phyloP scores from a whole-genome alignment of 1,140 invertebrate genomes.

The Brachionus manjavacas region DNA sequence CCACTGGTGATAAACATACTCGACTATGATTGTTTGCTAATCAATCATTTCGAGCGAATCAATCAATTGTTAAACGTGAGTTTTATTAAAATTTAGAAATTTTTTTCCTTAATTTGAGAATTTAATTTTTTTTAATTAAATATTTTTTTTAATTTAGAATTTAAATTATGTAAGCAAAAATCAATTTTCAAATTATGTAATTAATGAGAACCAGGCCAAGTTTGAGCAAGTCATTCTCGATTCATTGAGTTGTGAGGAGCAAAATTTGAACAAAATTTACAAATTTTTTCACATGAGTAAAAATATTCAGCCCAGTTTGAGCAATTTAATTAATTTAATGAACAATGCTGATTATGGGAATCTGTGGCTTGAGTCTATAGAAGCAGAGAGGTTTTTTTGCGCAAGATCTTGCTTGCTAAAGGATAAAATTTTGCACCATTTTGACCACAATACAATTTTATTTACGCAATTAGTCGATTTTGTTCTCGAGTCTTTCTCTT shows the following conservation, averaged over 20 bases:
- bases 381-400: not conserved
- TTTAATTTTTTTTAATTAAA: not conserved
- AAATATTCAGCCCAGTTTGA: not conserved
- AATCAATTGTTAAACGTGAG: constrained; percentile 2
- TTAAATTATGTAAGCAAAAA: constrained; percentile 14
- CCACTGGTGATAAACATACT: not conserved
- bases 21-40: not conserved
- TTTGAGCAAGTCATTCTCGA: not conserved
- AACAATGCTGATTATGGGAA: not conserved
- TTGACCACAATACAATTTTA: not conserved
- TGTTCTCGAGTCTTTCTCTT: not conserved
- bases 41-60: not conserved
- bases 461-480: not conserved
- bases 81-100: not conserved
- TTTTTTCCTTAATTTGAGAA: not conserved
- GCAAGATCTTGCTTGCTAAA: not conserved
- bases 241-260: not conserved
- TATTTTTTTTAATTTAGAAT: not conserved
- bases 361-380: not conserved
- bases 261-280: not conserved
- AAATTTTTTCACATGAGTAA: not conserved
- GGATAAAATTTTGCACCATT: not conserved
- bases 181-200: not conserved
- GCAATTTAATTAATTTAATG: not conserved
- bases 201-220: not conserved